A percentile compares a stretch with the other conserved stretches of the same genome.
These are phyloP conservation scores for Chaetodon trifascialis DNA, from an alignment of 2,113 vertebrate species.

Conservation along the genomic window DNA sequence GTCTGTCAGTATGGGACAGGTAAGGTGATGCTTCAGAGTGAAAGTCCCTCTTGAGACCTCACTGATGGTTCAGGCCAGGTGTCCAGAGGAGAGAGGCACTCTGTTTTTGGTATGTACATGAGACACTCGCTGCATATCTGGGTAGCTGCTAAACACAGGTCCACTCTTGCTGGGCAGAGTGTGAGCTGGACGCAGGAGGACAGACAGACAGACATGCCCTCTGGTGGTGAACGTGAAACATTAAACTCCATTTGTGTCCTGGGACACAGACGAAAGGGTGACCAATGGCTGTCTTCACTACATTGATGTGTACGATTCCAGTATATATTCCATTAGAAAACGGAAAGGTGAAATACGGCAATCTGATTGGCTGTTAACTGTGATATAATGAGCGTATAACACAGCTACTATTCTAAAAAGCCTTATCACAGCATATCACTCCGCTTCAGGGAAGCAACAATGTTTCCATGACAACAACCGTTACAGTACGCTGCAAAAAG, in stretches of 20 bases:
- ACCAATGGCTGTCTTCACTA: neutral
- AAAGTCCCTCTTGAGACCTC: constrained; percentile 4
- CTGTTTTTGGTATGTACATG: constrained; percentile 64
- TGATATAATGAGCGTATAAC: no score
- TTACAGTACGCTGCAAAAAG: no score
- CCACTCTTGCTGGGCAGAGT: constrained; percentile 56
- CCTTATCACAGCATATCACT: no score
- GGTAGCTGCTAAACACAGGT: constrained; percentile 53
- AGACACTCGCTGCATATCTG: constrained; percentile 38
- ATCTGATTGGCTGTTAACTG: no score
- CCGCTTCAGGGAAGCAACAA: no score
- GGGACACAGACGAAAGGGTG: neutral
- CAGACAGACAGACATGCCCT: constrained; percentile 45
- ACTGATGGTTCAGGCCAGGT: constrained; percentile 70
- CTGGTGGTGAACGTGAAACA: constrained; percentile 56
- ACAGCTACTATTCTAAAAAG: no score
- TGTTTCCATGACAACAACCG: no score
- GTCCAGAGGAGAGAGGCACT: constrained; percentile 50
- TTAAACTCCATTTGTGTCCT: neutral
- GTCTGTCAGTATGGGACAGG: constrained; percentile 60
- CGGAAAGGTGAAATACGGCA: no score
- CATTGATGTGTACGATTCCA: no score
- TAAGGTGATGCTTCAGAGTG: constrained; percentile 64
- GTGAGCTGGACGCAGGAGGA: neutral
- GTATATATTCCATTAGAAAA: no score